phyloP scores from a whole-genome alignment of 2,888 invertebrate genomes.

The Linnaemya tessellans region DNA sequence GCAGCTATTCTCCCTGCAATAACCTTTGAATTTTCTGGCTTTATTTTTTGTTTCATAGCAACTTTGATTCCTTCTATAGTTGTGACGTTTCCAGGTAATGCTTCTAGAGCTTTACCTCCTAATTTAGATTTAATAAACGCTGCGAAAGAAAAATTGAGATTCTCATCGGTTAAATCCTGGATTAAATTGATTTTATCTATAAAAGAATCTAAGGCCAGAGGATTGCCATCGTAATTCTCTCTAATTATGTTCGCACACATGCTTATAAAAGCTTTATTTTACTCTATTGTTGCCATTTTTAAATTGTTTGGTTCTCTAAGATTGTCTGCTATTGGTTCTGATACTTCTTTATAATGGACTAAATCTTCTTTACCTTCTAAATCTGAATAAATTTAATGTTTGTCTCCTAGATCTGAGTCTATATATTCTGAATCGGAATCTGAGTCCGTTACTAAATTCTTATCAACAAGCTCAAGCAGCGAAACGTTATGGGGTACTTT shows the following conservation, averaged over 20 bases:
- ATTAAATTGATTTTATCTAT: conserved; percentile 42
- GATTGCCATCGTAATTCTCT: conserved; percentile 53
- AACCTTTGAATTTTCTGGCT: conserved; percentile 10
- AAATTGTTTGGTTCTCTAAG: background rate
- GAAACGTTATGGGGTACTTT: too few species aligned
- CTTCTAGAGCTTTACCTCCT: too few species aligned
- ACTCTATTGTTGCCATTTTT: conserved; percentile 39
- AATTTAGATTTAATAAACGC: conserved; percentile 42
- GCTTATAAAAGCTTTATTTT: conserved; percentile 50
- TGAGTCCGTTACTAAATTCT: background rate
- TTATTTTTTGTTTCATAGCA: conserved; percentile 20
- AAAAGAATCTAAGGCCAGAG: conserved; percentile 43
- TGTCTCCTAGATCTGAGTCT: background rate
- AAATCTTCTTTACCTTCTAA: background rate
- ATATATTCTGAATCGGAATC: conserved; percentile 25
- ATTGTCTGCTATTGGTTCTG: conserved; percentile 9
- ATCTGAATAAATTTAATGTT: conserved; percentile 7
- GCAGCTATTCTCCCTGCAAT: conserved; percentile 49
- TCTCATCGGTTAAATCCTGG: conserved; percentile 32
- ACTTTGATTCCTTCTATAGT: conserved; percentile 19
- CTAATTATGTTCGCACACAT: conserved; percentile 46
- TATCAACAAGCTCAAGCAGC: conserved; percentile 24
- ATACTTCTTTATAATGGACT: background rate
- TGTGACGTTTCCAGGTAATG: background rate
- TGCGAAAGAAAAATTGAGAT: conserved; percentile 22